Percentiles rank a stretch among this genome's conserved stretches.
Evolutionary conservation across 1,140 invertebrate genomes (phyloP).

Genomic region (Pectinophora gossypiella): DNA sequence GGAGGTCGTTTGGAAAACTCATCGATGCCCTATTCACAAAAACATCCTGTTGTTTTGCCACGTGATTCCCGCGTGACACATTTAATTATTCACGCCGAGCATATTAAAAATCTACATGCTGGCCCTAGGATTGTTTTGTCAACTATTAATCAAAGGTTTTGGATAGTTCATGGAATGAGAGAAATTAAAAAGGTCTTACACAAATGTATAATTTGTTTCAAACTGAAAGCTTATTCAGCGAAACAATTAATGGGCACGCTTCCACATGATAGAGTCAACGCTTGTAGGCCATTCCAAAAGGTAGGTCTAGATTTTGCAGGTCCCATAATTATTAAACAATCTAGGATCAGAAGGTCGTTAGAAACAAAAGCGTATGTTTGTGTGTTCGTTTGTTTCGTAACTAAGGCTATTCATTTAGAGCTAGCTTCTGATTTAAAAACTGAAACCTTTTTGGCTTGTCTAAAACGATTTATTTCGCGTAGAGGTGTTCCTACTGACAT

Average conservation of each 20-base stretch:
- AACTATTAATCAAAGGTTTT: not conserved
- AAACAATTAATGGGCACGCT: not conserved
- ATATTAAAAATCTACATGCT: conserved; percentile 16
- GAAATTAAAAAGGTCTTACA: not conserved
- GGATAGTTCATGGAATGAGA: not conserved
- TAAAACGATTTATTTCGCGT: conserved; percentile 38
- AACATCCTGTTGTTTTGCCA: not conserved
- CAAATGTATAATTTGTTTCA: conserved; percentile 2
- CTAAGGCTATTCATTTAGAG: conserved; percentile 35
- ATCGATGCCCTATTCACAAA: not conserved
- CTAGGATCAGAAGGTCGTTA: not conserved
- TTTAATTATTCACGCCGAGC: not conserved
- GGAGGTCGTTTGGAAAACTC: not conserved
- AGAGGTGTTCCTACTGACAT: conserved; percentile 12
- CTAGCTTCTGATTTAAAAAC: conserved; percentile 15
- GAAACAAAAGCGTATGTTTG: conserved; percentile 6
- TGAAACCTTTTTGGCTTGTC: conserved; percentile 35
- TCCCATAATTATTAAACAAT: not conserved
- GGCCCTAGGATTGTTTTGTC: conserved; percentile 9
- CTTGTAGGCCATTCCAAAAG: not conserved
- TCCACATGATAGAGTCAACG: not conserved
- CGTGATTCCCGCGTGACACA: not conserved
- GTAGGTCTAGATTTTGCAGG: not conserved
- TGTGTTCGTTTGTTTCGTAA: conserved; percentile 18
- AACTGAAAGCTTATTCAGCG: not conserved